These are phyloP conservation scores for Campopleginae sp. DNA, from an alignment of 2,888 invertebrate genomes.

Conservation along the genomic window DNA sequence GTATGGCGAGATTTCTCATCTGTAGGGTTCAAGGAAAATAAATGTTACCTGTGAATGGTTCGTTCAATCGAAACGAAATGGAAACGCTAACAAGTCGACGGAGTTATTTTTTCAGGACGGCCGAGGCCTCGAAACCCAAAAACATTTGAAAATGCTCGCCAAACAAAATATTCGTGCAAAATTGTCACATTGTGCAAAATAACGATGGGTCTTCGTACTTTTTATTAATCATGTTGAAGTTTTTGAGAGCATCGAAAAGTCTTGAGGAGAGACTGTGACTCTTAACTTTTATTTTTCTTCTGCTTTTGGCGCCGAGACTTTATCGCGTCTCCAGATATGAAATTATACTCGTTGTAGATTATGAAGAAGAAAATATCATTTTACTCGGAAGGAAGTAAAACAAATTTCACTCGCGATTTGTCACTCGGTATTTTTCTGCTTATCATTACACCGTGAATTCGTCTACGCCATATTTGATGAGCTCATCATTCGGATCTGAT, in stretches of 20 bases:
- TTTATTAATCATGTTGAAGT: no score
- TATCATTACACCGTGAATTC: slow-evolving; percentile 33
- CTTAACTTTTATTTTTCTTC: neutral
- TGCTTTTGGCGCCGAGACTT: neutral
- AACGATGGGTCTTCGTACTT: no score
- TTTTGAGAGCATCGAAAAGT: neutral
- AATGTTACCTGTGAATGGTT: neutral
- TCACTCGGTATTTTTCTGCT: neutral
- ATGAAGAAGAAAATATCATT: slow-evolving; percentile 33
- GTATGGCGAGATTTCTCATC: neutral
- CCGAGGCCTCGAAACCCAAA: no score
- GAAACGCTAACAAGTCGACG: no score
- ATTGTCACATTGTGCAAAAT: no score
- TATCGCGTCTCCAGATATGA: neutral
- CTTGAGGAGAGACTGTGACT: neutral
- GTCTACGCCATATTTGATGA: slow-evolving; percentile 55
- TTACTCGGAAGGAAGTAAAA: neutral
- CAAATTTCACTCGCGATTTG: slow-evolving; percentile 29
- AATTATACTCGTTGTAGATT: slow-evolving; percentile 1
- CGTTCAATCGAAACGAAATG: neutral
- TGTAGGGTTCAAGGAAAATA: neutral
- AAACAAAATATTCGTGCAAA: no score
- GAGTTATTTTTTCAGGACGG: no score
- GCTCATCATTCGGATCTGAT: slow-evolving; percentile 44
- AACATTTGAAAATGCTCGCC: no score